These are phyloP conservation scores for Python bivittatus DNA, from an alignment of 2,113 vertebrate species.

Conservation along the genomic window DNA sequence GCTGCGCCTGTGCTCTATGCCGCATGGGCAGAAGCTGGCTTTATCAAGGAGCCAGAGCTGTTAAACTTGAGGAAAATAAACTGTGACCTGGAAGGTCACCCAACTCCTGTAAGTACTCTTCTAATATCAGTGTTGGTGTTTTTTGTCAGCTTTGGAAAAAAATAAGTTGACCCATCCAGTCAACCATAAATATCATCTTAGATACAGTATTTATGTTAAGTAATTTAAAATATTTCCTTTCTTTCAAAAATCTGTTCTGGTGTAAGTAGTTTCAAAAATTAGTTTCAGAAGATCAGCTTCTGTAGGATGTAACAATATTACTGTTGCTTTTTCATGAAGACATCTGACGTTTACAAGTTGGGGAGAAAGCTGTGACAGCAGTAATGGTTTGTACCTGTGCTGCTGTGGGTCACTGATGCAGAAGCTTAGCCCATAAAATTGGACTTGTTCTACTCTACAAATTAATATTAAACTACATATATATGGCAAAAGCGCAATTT, in stretches of 20 bases:
- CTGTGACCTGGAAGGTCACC: conserved; percentile 82
- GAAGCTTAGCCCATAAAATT: not conserved
- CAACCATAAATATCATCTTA: not conserved
- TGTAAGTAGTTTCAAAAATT: not conserved
- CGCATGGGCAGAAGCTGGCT: conserved; percentile 56
- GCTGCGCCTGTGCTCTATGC: not conserved
- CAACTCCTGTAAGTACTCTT: conserved; percentile 71
- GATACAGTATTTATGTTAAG: not conserved
- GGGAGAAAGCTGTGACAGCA: not conserved
- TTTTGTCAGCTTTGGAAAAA: not conserved
- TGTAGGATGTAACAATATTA: not conserved
- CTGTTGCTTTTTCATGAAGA: not conserved
- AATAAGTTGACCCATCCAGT: not conserved
- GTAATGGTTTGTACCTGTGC: not conserved
- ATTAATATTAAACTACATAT: not conserved
- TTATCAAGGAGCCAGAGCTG: conserved; percentile 75
- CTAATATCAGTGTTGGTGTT: too few relatives aligned
- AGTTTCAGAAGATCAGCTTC: not conserved
- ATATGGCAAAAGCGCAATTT: not conserved
- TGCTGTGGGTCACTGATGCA: not conserved
- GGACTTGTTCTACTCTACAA: not conserved
- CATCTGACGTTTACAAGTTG: too few relatives aligned
- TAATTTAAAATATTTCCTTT: too few relatives aligned
- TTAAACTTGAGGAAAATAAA: conserved; percentile 79
- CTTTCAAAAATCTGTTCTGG: not conserved